These are phyloP conservation scores for Leptinotarsa texana DNA, from an alignment of 1,140 invertebrate species.

Conservation along the genomic window DNA sequence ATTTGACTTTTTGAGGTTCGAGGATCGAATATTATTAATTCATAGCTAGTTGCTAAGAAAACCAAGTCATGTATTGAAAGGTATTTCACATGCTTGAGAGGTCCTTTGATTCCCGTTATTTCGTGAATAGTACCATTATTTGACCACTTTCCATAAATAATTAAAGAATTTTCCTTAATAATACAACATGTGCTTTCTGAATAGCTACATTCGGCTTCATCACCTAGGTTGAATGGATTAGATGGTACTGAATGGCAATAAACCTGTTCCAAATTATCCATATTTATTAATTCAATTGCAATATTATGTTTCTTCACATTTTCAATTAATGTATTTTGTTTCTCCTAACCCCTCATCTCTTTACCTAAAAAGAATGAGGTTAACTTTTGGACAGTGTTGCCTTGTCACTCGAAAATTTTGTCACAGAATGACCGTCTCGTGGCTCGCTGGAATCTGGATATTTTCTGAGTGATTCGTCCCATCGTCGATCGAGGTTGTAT, in stretches of 20 bases:
- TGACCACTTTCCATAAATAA: neutral
- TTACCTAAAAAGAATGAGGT: no score
- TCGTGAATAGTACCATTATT: neutral
- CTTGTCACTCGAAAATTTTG: no score
- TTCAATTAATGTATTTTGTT: no score
- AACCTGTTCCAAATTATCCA: conserved; percentile 24
- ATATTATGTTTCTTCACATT: no score
- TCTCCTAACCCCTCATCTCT: no score
- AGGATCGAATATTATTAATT: conserved; percentile 13
- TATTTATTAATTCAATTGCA: neutral
- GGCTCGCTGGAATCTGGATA: no score
- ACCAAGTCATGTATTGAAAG: conserved; percentile 26
- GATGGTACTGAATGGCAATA: neutral
- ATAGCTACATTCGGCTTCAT: neutral
- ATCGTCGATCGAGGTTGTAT: no score
- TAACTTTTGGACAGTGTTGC: no score
- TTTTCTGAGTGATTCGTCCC: no score
- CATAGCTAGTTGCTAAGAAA: conserved; percentile 30
- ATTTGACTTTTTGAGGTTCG: neutral
- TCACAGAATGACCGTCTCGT: no score
- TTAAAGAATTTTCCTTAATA: neutral
- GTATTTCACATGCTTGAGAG: conserved; percentile 20
- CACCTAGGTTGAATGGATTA: neutral
- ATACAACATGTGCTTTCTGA: conserved; percentile 6
- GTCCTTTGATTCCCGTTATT: neutral